Base-by-base conservation (phyloP, 2,113 vertebrate genomes). In the Tetrao urogallus region DNA sequence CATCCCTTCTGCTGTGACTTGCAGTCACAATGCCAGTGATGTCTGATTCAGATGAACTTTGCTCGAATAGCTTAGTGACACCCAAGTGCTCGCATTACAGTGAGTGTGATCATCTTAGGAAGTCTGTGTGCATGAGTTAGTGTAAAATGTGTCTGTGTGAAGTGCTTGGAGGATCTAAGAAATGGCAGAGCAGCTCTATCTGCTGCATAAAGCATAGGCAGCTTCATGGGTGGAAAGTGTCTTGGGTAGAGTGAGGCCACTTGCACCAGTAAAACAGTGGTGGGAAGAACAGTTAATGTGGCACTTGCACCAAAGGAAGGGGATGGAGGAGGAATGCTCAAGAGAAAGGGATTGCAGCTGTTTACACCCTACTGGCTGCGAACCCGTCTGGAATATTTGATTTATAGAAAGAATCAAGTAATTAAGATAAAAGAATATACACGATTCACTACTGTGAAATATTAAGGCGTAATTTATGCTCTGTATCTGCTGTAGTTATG, bases 381-480 rank as follows among this genome's bases (percentile, higher is more conserved):
- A 76, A 64, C 66, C 36, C 6, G n/a, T n/a, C 74, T 85, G 27
- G 86, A 72, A 13, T 47, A 42, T 57, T 88, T 22, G 43, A 80
- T 83, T 91, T 92, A 43, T 52, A 11, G 50, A 36, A 82, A 85
- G 86, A 86, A 63, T 96, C 86, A 82, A 83, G 71, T 95, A 85
- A 91, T 91, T 89, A 75, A 92, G 93, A 95, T 77, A 57, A 94
- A 92, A 92, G 92, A 84, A 88, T 65, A 32, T 79, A 27, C 66
- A 36, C n/a, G 72, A 93, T 93, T 90, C 54, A 65, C 34, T 91
- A 73, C 78, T 89, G 89, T 82, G 95, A 74, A 90, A 58, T 77
- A 92, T 72, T 79, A 83, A 85, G 82, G 24, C 52, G 25, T 94
- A 88, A 82, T 97, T 97, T 94, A 74, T 93, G 78, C 95, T 91